Conservation (phyloP, 37 sponge, comb jelly and placozoan genomes). For the Spongilla lacustris region DNA sequence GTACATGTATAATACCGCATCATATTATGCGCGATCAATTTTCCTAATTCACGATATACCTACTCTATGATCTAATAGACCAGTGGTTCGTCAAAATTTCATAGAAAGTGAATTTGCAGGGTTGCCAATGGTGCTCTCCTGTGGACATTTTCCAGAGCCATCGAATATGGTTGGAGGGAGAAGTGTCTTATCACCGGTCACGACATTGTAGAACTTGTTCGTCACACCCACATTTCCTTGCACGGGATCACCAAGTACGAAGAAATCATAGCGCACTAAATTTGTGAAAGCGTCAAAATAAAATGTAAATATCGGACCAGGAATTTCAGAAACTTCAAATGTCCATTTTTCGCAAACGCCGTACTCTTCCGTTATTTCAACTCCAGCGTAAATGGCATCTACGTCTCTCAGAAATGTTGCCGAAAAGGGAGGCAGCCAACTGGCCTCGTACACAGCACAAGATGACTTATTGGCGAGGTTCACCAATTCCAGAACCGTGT, state of each 20-base stretch:
- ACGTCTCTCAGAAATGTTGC: constrained; percentile 12
- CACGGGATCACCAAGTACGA: not conserved
- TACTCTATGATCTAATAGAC: too few species aligned
- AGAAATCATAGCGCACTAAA: constrained; percentile 5
- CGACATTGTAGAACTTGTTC: not conserved
- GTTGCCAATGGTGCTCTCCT: not conserved
- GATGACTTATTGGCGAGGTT: constrained; percentile 5
- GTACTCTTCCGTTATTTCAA: constrained; percentile 3
- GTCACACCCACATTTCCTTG: constrained; percentile 12
- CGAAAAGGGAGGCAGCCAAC: constrained; percentile 6
- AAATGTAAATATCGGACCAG: not conserved
- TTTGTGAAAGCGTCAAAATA: not conserved
- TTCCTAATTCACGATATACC: too few species aligned
- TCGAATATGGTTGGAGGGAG: not conserved
- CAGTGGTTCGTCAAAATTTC: not conserved
- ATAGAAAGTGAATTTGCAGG: not conserved
- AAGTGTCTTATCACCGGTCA: not conserved
- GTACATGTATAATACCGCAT: too few species aligned
- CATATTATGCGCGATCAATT: too few species aligned
- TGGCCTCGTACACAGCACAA: not conserved
- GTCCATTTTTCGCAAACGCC: constrained; percentile 5
- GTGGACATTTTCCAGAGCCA: not conserved
- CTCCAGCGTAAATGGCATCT: constrained; percentile 4
- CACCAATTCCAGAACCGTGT: not conserved
- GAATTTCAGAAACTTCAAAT: not conserved